These are phyloP conservation scores for Drosophila paucipuncta DNA, from an alignment of 2,888 invertebrate species.

Conservation along the genomic window DNA sequence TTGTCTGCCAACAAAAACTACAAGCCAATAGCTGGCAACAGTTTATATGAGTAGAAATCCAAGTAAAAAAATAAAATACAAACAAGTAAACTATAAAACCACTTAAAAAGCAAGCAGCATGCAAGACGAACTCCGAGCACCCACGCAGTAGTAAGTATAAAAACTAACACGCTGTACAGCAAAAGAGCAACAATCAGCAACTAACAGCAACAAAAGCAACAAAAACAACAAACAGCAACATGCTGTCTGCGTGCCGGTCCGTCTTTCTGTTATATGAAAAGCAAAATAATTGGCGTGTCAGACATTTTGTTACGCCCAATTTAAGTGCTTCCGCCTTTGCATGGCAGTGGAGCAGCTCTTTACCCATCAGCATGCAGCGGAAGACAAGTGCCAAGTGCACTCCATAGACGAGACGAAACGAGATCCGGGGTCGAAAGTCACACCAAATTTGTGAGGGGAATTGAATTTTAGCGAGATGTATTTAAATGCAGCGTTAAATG, in stretches of 20 bases:
- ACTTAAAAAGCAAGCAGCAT: slow-evolving; percentile 66
- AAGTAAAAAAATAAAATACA: slow-evolving; percentile 49
- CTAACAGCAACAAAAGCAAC: slow-evolving; percentile 18
- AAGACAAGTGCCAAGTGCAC: slow-evolving; percentile 52
- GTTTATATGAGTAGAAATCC: slow-evolving; percentile 41
- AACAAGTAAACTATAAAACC: slow-evolving; percentile 66
- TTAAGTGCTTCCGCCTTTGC: slow-evolving; percentile 74
- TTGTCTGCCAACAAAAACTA: slow-evolving; percentile 22
- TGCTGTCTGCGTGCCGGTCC: slow-evolving; percentile 9
- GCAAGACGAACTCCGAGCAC: slow-evolving; percentile 33
- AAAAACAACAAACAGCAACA: slow-evolving; percentile 23
- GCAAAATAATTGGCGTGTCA: slow-evolving; percentile 80
- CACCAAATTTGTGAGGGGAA: slow-evolving; percentile 33
- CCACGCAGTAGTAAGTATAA: slow-evolving; percentile 48
- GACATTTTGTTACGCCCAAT: slow-evolving; percentile 80
- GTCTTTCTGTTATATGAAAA: slow-evolving; percentile 65
- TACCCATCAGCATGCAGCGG: slow-evolving; percentile 23
- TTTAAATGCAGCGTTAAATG: slow-evolving; percentile 41
- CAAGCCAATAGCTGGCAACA: slow-evolving; percentile 46
- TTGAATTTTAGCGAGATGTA: slow-evolving; percentile 27
- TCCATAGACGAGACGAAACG: slow-evolving; percentile 20
- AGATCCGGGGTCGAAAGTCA: slow-evolving; percentile 49
- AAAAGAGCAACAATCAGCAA: slow-evolving; percentile 12
- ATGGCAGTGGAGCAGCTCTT: slow-evolving; percentile 40
- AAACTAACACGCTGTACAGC: slow-evolving; percentile 70